A percentile compares a stretch with the other conserved stretches of the same genome.
These are phyloP conservation scores for Criorhina ranunculi DNA, from an alignment of 2,888 invertebrate species.

Conservation along the genomic window DNA sequence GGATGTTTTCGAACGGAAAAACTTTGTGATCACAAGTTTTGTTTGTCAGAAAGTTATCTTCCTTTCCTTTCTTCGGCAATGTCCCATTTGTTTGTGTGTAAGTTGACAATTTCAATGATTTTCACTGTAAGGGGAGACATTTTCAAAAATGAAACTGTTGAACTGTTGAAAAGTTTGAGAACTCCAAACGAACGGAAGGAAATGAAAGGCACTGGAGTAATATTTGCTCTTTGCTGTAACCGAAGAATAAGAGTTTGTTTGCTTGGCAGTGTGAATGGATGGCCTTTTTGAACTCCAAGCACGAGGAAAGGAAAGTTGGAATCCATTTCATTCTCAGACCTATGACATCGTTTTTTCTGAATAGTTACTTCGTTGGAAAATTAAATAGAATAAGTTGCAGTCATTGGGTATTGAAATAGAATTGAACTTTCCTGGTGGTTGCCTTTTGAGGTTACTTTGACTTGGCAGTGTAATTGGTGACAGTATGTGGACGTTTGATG, in stretches of 20 bases:
- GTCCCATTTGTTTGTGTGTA: constrained; percentile 6
- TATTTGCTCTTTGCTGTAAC: constrained; percentile 47
- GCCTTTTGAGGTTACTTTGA: neutral
- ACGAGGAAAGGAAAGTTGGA: constrained; percentile 44
- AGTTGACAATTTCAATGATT: constrained; percentile 64
- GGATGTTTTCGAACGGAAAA: constrained; percentile 21
- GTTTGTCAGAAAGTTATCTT: constrained; percentile 48
- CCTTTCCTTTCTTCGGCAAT: no score
- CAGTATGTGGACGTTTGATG: no score
- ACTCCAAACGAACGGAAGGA: constrained; percentile 55
- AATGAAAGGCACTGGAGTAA: constrained; percentile 34
- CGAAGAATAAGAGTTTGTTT: constrained; percentile 28
- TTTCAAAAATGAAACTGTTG: constrained; percentile 37
- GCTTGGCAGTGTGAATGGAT: constrained; percentile 9
- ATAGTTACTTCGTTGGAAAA: constrained; percentile 3
- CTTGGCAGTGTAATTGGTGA: neutral
- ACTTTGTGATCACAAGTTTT: constrained; percentile 54
- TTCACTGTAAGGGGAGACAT: neutral
- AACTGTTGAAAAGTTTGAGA: constrained; percentile 43
- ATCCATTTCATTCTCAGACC: constrained; percentile 53
- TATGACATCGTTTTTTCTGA: constrained; percentile 24
- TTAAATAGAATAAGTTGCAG: neutral
- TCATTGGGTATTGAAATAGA: neutral
- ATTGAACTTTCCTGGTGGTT: neutral
- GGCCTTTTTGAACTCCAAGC: constrained; percentile 12